Conservation (phyloP, 2,113 vertebrate species). For the Cranoglanis bouderius region DNA sequence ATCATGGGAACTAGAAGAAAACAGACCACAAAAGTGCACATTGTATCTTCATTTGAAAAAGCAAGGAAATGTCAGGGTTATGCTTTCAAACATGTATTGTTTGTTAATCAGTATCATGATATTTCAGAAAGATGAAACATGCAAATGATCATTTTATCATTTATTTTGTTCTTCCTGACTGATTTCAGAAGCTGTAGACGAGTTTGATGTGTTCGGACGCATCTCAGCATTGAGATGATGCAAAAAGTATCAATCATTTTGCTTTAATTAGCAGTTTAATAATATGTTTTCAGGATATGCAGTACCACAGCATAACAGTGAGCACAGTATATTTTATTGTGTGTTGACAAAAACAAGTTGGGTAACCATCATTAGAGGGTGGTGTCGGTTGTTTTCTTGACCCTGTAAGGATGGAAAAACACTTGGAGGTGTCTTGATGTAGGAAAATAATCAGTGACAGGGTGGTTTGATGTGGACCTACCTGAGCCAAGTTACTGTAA, state of each 20-base stretch:
- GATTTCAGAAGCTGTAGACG: not conserved
- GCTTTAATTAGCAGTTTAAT: not conserved
- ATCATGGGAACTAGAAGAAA: conserved; percentile 43
- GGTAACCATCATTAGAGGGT: no score
- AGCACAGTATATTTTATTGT: no score
- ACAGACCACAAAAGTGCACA: not conserved
- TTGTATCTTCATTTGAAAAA: not conserved
- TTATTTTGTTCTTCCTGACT: not conserved
- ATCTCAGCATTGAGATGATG: not conserved
- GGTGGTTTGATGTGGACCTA: no score
- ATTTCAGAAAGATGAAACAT: not conserved
- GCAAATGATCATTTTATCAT: not conserved
- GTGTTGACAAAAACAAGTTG: no score
- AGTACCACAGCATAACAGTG: no score
- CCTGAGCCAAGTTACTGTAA: no score
- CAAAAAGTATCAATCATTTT: not conserved
- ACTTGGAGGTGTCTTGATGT: no score
- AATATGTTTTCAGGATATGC: not conserved
- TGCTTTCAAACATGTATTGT: not conserved
- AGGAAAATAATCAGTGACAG: no score
- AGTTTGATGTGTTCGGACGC: no score
- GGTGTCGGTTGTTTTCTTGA: no score
- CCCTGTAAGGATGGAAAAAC: no score
- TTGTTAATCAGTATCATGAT: not conserved
- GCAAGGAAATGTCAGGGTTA: not conserved